phyloP scores from a whole-genome alignment of 2,113 vertebrate genomes.

The Pelusios castaneus region DNA sequence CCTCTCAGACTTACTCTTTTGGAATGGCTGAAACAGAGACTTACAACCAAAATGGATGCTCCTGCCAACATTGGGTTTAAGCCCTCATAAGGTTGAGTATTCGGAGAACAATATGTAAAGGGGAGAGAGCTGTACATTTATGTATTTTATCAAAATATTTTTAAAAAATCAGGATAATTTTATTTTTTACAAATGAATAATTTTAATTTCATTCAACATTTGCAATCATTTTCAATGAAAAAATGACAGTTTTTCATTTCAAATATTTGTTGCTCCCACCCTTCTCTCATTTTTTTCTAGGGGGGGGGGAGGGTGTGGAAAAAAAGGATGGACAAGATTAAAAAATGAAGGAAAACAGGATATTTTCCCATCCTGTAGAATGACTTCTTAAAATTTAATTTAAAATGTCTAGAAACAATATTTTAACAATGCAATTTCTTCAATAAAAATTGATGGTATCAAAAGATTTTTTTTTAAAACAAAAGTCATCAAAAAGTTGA shows the following conservation, averaged over 20 bases:
- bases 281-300: fast-evolving
- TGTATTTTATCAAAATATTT: neutral
- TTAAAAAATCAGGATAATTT: neutral
- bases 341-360: fast-evolving
- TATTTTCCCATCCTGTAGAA: neutral
- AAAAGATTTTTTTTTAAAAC: neutral
- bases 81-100: neutral
- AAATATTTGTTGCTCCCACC: neutral
- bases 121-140: neutral
- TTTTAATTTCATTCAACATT: neutral
- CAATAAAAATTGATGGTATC: neutral
- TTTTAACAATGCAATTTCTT: neutral
- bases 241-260: neutral
- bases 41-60: neutral
- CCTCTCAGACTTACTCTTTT: neutral
- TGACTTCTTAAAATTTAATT: neutral
- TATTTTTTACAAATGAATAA: neutral
- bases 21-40: fast-evolving
- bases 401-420: neutral
- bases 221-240: neutral
- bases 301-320: neutral
- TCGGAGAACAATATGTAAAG: neutral
- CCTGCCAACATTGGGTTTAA: neutral
- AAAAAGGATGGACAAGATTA: neutral
- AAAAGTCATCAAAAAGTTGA: neutral